These are phyloP conservation scores for Tribolium freemani DNA, from an alignment of 2,888 invertebrate species.

Conservation along the genomic window DNA sequence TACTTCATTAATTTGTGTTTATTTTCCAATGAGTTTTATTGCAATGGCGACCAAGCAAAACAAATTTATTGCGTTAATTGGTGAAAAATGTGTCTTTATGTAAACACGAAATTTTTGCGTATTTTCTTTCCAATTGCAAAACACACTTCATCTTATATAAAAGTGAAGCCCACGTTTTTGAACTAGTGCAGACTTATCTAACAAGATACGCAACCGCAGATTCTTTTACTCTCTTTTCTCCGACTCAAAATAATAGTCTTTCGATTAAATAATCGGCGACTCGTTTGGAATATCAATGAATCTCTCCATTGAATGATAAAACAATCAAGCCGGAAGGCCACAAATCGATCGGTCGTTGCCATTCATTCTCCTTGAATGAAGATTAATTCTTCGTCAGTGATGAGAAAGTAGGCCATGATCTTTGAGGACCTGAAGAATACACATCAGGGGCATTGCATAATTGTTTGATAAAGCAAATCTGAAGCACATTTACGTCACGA, in stretches of 20 bases:
- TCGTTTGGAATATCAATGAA: conserved; percentile 2
- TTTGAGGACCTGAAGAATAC: background rate
- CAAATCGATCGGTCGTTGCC: conserved; percentile 27
- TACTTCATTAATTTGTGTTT: background rate
- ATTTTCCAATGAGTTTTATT: background rate
- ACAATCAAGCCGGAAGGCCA: conserved; percentile 17
- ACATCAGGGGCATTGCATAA: background rate
- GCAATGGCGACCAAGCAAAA: background rate
- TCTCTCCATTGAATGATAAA: conserved; percentile 9
- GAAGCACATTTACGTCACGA: conserved; percentile 12
- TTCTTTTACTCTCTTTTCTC: background rate
- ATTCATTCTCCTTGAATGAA: background rate
- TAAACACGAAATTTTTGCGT: background rate
- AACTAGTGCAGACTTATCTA: background rate
- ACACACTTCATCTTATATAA: background rate
- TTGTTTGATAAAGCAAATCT: background rate
- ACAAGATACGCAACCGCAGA: background rate
- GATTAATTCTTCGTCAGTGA: background rate
- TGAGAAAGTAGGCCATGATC: background rate
- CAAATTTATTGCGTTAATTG: background rate
- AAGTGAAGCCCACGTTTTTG: background rate
- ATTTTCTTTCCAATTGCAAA: background rate
- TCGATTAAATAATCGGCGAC: background rate
- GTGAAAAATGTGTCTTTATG: background rate
- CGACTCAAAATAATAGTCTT: background rate